Percentiles rank a stretch among this genome's conserved stretches.
Evolutionary conservation across 2,888 invertebrate genomes (phyloP).

Genomic region (Drosophila greeni): DNA sequence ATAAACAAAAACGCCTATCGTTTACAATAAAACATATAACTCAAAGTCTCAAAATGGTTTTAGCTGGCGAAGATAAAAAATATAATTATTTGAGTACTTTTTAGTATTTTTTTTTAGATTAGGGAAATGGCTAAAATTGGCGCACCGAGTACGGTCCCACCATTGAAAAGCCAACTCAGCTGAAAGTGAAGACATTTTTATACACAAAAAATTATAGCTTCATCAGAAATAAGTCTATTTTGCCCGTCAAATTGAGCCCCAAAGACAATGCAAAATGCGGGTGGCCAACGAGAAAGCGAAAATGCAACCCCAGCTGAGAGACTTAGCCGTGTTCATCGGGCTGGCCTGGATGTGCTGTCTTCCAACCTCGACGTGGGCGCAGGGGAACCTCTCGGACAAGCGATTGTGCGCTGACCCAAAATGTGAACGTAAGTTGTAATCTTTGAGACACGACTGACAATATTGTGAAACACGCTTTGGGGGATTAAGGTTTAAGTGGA

Average conservation of each 20-base stretch:
- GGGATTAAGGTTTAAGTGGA: background rate
- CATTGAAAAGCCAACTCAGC: slow-evolving; percentile 70
- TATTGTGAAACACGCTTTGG: slow-evolving; percentile 13
- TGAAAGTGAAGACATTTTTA: slow-evolving; percentile 61
- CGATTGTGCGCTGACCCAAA: slow-evolving; percentile 85
- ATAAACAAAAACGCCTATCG: background rate
- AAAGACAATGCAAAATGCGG: slow-evolving; percentile 69
- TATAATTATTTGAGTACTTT: background rate
- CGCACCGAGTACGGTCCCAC: slow-evolving; percentile 34
- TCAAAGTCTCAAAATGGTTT: too few relatives aligned
- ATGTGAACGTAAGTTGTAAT: slow-evolving; percentile 82
- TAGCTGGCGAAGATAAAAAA: background rate
- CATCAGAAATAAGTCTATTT: slow-evolving; percentile 14
- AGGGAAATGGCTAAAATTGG: background rate
- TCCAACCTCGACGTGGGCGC: slow-evolving; percentile 51
- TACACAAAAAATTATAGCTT: slow-evolving; percentile 32
- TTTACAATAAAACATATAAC: background rate
- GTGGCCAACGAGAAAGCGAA: slow-evolving; percentile 49
- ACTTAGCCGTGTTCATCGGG: slow-evolving; percentile 30
- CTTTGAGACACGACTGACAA: slow-evolving; percentile 9
- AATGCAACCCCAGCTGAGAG: slow-evolving; percentile 48
- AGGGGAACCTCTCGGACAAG: slow-evolving; percentile 81
- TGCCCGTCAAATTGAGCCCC: slow-evolving; percentile 5
- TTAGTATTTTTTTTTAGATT: background rate
- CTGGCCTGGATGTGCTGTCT: slow-evolving; percentile 47